These are phyloP conservation scores for Phenganax stokvisi DNA, from an alignment of 92 coral and sea anemone species.

Conservation along the genomic window DNA sequence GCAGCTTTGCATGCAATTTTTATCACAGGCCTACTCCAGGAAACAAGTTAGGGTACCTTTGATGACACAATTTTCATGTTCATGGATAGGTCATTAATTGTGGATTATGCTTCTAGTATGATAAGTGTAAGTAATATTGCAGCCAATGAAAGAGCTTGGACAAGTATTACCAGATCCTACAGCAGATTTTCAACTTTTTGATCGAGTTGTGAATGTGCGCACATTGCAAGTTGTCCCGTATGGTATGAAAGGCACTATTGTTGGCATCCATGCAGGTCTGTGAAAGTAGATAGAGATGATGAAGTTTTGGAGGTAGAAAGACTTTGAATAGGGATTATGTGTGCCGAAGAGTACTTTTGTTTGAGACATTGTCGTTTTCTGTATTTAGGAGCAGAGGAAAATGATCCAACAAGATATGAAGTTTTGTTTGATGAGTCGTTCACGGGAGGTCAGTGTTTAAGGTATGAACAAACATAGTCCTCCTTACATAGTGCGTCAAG, in stretches of 20 bases:
- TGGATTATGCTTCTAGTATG: too few species aligned
- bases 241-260: constrained; percentile 80
- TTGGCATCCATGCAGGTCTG: constrained; percentile 80
- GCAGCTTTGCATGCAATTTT: too few species aligned
- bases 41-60: too few species aligned
- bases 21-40: too few species aligned
- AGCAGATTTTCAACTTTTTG: constrained; percentile 78
- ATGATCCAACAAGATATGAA: constrained; percentile 59
- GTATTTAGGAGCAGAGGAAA: constrained; percentile 28
- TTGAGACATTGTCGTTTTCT: background rate
- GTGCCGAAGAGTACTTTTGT: background rate
- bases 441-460: constrained; percentile 67
- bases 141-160: constrained; percentile 85
- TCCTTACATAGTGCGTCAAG: too few species aligned
- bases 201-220: constrained; percentile 90
- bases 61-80: too few species aligned
- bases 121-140: background rate
- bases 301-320: background rate
- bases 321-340: background rate
- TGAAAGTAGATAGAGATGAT: too few species aligned
- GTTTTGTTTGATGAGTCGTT: constrained; percentile 79
- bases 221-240: constrained; percentile 76
- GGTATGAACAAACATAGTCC: constrained; percentile 47
- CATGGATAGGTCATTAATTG: too few species aligned
- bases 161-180: constrained; percentile 71